Evolutionary conservation across 2,888 invertebrate species (phyloP).

Genomic region (Pimpla rufipes): DNA sequence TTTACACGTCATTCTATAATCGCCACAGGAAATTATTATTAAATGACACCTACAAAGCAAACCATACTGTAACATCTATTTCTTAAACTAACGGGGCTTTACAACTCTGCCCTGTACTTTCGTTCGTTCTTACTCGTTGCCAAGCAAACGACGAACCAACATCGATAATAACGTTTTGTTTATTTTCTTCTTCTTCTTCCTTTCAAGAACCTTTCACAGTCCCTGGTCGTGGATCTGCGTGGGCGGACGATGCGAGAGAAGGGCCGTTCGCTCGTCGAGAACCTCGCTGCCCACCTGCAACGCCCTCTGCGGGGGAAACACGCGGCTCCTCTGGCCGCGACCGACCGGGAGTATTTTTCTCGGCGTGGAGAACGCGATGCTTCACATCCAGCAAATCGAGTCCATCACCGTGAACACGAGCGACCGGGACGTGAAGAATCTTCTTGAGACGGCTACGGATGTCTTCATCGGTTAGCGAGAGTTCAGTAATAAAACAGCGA

Average conservation of each 20-base stretch:
- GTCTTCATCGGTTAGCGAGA: constrained; percentile 81
- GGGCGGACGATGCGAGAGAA: constrained; percentile 89
- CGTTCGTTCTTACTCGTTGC: too few relatives aligned
- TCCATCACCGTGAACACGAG: constrained; percentile 80
- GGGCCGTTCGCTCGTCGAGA: constrained; percentile 88
- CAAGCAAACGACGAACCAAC: too few relatives aligned
- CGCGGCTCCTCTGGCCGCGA: constrained; percentile 91
- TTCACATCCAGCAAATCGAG: constrained; percentile 87
- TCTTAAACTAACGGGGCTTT: too few relatives aligned
- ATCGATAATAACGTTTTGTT: too few relatives aligned
- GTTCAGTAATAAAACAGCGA: too few relatives aligned
- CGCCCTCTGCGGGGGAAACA: constrained; percentile 91
- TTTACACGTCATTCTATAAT: too few relatives aligned
- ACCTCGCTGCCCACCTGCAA: constrained; percentile 92
- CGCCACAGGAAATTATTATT: too few relatives aligned
- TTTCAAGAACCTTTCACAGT: constrained; percentile 76
- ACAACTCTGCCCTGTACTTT: too few relatives aligned
- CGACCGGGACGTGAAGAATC: constrained; percentile 79
- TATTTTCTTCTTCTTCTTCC: neutral
- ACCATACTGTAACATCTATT: too few relatives aligned
- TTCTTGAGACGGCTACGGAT: constrained; percentile 83
- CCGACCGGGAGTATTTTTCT: constrained; percentile 91
- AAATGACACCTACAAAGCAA: too few relatives aligned
- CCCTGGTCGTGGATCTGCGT: constrained; percentile 93
- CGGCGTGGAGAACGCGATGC: constrained; percentile 88